Evolutionary conservation across 2,888 invertebrate genomes (phyloP), one percentile per base, ranked within the genome.

Genomic region (Cenopis cana): DNA sequence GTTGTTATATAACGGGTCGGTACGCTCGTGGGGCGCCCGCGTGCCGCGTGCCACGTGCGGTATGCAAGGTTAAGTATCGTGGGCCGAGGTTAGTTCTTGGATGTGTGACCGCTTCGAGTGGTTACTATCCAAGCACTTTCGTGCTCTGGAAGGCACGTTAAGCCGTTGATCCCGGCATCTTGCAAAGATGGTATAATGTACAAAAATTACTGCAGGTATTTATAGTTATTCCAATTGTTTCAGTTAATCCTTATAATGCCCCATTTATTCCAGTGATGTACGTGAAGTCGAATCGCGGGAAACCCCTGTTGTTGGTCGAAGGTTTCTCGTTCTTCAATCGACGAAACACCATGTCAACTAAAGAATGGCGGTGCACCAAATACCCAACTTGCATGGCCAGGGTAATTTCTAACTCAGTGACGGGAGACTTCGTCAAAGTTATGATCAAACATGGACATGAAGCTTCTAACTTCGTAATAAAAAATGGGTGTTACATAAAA

Each of bases 291-390:
- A 17, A 36, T 10, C 50, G 57, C 20, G 67, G 67, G 24, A 59
- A 68, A 20, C 57, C 57, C 1, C 17, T 68, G 20, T 24, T 68
- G 57, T 38, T 68, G 8, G 67, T 68, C 17, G 18, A 49, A 4
- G 67, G 52, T 2, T 68, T 59, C 17, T 24, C 67, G 0, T 67
- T 68, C 24, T 59, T 57, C 67, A 67, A 67, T 17, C 20, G 57
- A 17, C 67, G 50, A 0, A 57, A n/a, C 20, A 38, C 36, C 59
- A 17, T 33, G 14, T 59, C 67, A 9, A 67, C 59, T 4, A 59
- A 50, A 0, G 49, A 50, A 36, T 67, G 67, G 67, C 50, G 57
- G 11, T 67, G 67, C 36, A 67, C 67, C n/a, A 67, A 57, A 4
- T 49, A 67, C n/a, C 33, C 20, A n/a, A 38, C 36, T 3, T 67